These are phyloP conservation scores for Pygoscelis antarcticus DNA, from an alignment of 2,113 vertebrate genomes.

Conservation along the genomic window DNA sequence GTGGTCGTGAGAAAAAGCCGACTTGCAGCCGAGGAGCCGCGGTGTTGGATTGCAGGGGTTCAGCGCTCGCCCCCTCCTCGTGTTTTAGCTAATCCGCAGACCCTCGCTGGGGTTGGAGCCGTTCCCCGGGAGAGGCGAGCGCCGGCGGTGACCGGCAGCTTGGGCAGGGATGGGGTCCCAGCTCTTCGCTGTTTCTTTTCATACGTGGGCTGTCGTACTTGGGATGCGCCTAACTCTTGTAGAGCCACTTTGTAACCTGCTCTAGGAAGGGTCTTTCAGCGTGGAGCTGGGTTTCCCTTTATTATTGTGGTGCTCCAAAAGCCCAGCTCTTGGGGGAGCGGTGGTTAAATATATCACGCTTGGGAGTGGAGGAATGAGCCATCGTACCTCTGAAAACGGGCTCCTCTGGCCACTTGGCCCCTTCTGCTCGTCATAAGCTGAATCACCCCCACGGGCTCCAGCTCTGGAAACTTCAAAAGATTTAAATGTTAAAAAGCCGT, in stretches of 20 bases:
- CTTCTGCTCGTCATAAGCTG: background rate
- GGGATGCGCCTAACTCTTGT: fast-evolving
- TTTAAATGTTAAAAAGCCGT: background rate
- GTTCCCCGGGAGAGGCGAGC: background rate
- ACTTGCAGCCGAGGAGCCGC: fast-evolving
- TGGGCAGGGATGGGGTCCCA: background rate
- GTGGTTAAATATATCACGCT: background rate
- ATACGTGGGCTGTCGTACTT: background rate
- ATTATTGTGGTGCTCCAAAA: fast-evolving
- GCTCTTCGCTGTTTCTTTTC: background rate
- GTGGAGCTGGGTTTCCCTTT: background rate
- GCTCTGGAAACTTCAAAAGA: background rate
- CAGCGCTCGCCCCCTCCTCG: fast-evolving
- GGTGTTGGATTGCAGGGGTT: background rate
- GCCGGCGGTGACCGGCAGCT: background rate
- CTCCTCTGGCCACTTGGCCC: background rate
- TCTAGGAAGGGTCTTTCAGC: background rate
- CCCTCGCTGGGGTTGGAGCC: fast-evolving
- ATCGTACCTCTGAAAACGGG: fast-evolving
- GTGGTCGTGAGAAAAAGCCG: fast-evolving
- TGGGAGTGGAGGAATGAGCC: background rate
- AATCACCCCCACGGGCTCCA: background rate
- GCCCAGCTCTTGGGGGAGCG: background rate
- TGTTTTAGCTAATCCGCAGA: background rate
- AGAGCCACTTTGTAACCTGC: background rate